These are phyloP conservation scores for Norana najaformis DNA, from an alignment of 2,888 invertebrate species.

Conservation along the genomic window DNA sequence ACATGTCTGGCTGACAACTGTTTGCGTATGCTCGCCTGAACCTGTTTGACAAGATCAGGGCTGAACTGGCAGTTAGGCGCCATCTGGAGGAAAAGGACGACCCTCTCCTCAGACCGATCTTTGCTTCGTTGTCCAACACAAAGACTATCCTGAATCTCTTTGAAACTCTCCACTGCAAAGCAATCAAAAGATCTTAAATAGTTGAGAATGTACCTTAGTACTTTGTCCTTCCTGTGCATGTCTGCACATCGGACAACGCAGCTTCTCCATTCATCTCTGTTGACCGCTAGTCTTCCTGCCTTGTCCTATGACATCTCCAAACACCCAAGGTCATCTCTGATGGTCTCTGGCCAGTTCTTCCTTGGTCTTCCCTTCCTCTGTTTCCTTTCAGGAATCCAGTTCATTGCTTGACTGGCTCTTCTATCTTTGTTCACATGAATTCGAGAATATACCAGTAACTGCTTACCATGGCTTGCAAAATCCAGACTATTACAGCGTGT, in stretches of 20 bases:
- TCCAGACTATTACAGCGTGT: background rate
- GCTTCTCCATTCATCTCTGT: no score
- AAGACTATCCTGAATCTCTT: conserved; percentile 66
- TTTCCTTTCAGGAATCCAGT: no score
- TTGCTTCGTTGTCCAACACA: conserved; percentile 65
- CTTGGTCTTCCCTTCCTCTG: no score
- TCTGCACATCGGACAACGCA: no score
- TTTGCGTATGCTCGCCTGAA: conserved; percentile 63
- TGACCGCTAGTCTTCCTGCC: no score
- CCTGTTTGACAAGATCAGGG: conserved; percentile 58
- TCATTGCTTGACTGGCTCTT: no score
- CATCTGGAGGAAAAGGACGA: conserved; percentile 67
- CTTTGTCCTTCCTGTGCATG: no score
- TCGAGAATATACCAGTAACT: background rate
- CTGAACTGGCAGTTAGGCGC: conserved; percentile 56
- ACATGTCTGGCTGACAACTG: conserved; percentile 67
- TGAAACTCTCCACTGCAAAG: conserved; percentile 64
- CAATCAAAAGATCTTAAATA: background rate
- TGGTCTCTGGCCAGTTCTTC: no score
- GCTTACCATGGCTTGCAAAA: background rate
- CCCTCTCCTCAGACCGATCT: conserved; percentile 65
- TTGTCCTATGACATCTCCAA: no score
- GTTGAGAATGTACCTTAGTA: background rate
- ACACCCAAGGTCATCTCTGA: no score
- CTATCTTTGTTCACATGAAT: no score